Conservation (phyloP, 1,140 invertebrate species). For the Chrysoperla carnea region DNA sequence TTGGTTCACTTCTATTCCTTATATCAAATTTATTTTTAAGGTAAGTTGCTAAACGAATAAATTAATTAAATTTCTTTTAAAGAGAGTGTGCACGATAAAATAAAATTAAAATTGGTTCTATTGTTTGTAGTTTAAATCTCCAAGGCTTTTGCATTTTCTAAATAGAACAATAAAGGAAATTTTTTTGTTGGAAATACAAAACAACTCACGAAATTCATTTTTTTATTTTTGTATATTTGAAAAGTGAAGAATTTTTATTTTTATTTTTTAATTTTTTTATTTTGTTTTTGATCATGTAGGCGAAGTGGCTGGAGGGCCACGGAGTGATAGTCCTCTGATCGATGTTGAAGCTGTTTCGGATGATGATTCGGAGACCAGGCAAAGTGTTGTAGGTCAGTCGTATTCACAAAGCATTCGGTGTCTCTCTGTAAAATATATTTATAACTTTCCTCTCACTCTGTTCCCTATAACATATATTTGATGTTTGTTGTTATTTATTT, state of each 20-base stretch:
- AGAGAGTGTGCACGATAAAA: too few species aligned
- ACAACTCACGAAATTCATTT: too few species aligned
- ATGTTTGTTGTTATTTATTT: not conserved
- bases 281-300: constrained; percentile 24
- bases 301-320: constrained; percentile 42
- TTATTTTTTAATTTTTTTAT: constrained; percentile 1
- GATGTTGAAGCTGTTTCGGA: constrained; percentile 60
- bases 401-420: constrained; percentile 5
- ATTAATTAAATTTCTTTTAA: too few species aligned
- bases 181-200: too few species aligned
- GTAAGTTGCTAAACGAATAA: too few species aligned
- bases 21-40: too few species aligned
- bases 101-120: too few species aligned
- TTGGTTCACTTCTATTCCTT: too few species aligned
- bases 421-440: not conserved
- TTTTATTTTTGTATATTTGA: too few species aligned
- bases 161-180: too few species aligned
- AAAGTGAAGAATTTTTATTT: not conserved
- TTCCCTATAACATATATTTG: not conserved
- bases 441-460: not conserved
- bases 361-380: constrained; percentile 34
- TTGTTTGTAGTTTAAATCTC: too few species aligned
- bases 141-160: too few species aligned
- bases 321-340: constrained; percentile 46
- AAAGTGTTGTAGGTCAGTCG: constrained; percentile 40